phyloP scores from a whole-genome alignment of 2,113 vertebrate species.

The Tamias sibiricus region DNA sequence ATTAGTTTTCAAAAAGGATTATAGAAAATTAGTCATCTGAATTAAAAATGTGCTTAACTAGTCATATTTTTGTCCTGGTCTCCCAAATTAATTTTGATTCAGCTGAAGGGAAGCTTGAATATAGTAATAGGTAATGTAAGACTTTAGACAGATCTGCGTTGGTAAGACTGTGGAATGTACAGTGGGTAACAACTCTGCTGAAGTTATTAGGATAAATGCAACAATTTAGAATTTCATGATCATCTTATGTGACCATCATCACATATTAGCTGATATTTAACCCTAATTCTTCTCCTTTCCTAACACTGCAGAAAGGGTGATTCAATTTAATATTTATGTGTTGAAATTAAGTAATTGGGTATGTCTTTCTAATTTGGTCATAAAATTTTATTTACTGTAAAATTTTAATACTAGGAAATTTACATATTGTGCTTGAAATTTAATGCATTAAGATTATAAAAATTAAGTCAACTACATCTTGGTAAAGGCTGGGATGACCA shows the following conservation, averaged over 20 bases:
- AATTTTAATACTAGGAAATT: neutral
- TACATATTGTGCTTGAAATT: neutral
- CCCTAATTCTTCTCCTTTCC: neutral
- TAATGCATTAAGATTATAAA: neutral
- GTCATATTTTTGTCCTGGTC: neutral
- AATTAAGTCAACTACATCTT: neutral
- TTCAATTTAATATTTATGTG: constrained; percentile 25
- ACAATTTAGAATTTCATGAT: neutral
- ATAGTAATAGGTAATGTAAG: neutral
- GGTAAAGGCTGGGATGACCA: neutral
- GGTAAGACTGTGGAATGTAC: neutral
- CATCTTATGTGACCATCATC: neutral
- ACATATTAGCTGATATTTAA: neutral
- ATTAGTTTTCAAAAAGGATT: neutral
- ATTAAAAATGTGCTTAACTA: neutral
- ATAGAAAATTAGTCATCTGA: neutral
- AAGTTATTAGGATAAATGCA: neutral
- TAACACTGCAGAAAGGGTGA: neutral
- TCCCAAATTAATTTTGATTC: neutral
- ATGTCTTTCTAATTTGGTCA: neutral
- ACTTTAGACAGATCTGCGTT: neutral
- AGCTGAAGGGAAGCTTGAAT: neutral
- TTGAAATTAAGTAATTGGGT: neutral
- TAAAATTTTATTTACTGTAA: neutral
- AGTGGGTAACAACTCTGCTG: neutral